Evolutionary conservation across 2,113 vertebrate species (phyloP), one percentile per base, ranked within the genome.

Genomic region (Suncus etruscus): DNA sequence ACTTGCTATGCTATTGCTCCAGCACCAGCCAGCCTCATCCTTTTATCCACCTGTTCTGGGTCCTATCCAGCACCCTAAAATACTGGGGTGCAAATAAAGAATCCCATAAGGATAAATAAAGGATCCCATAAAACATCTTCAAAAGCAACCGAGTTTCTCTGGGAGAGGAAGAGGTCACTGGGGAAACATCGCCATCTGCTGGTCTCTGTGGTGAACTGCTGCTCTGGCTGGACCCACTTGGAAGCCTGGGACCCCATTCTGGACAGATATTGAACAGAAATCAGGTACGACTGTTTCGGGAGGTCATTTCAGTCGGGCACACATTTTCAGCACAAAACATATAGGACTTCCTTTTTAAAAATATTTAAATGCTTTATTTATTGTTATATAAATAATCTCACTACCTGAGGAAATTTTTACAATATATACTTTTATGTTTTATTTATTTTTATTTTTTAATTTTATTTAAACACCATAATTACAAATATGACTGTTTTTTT

Each of bases 171-270:
- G 11, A 31, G 4, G 51, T 0, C 8, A 82, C 91, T 94, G 93
- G 94, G 95, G 66, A 91, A 78, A 91, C 50, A 86, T 83, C 87
- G 63, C 96, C 97, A 96, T 92, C 97, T 97, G 92, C 97, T 92
- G 97, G 93, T 12, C 47, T 0, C 1, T 0, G 0, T 1, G 7
- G 0, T 31, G 45, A 86, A 95, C 79, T 86, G 48, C 80, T 29
- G 4, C 78, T 77, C 14, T n/a, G 45, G 58, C 12, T 48, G 8
- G 20, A 8, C 74, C 84, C 1, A n/a, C 50, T 1, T 1, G 84
- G 48, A 11, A 8, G 16, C 29, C 39, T 1, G 58, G 31, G 69
- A 63, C 25, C 65, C 24, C 65, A 29, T 11, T 11, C 65, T 29
- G 27, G 24, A 25, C 25, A 66, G 47, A 66, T 45, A n/a, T 76